A percentile compares a stretch with the other conserved stretches of the same genome.
Evolutionary conservation across 2,797 vertebrate genomes (phyloP).

Genomic region (Geotrypetes seraphini): DNA sequence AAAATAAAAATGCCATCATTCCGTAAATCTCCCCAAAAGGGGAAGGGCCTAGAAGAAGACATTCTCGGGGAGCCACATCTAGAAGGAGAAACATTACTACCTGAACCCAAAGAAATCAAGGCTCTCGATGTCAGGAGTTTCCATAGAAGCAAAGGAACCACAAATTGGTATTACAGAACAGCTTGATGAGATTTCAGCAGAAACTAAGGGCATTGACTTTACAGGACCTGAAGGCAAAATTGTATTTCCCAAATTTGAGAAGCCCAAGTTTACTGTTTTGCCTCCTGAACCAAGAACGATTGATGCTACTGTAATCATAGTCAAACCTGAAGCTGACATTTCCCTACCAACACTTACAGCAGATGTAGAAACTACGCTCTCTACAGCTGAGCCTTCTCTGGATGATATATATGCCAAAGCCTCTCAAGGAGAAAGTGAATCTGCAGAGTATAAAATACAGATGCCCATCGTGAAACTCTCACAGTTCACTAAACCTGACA

Average conservation of each 20-base stretch:
- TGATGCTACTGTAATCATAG: conserved; percentile 8
- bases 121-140: not conserved
- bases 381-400: conserved; percentile 2
- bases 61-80: rapidly evolving
- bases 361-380: not conserved
- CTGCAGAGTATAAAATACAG: conserved; percentile 1
- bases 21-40: conserved; percentile 11
- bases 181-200: too few species aligned
- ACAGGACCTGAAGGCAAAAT: not conserved
- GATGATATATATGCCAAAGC: conserved; percentile 5
- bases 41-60: conserved; percentile 3
- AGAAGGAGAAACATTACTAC: not conserved
- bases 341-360: not conserved
- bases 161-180: not conserved
- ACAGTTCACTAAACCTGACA: not conserved
- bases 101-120: too few species aligned
- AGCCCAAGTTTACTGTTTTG: conserved; percentile 42
- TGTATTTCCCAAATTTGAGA: conserved; percentile 30
- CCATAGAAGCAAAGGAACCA: not conserved
- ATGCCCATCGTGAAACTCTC: not conserved
- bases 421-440: not conserved
- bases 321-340: too few species aligned
- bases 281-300: conserved; percentile 20
- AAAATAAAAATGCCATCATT: conserved; percentile 52
- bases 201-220: not conserved